These are phyloP conservation scores for Ips nitidus DNA, from an alignment of 1,140 invertebrate genomes.

Conservation along the genomic window DNA sequence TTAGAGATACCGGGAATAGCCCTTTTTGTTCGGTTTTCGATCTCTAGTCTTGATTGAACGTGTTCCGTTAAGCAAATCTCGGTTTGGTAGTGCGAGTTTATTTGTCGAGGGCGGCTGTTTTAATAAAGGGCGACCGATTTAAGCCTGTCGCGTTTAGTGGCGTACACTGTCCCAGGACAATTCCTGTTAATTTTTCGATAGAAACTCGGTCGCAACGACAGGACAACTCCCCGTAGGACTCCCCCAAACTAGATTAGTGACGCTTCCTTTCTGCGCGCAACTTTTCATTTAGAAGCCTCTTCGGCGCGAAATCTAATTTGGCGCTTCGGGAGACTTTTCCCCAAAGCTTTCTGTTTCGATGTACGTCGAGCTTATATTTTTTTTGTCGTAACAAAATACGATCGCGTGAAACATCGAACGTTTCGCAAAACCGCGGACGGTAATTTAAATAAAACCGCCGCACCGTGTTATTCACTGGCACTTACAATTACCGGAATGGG, in stretches of 20 bases:
- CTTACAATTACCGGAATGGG: too few species aligned
- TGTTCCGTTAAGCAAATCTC: background rate
- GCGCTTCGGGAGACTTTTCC: too few species aligned
- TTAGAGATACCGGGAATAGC: constrained; percentile 1
- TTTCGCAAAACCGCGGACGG: too few species aligned
- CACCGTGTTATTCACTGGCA: too few species aligned
- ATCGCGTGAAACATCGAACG: too few species aligned
- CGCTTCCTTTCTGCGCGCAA: too few species aligned
- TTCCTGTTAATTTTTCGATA: background rate
- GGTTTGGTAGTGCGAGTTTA: background rate
- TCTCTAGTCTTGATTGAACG: background rate
- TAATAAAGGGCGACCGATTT: background rate
- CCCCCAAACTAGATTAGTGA: background rate
- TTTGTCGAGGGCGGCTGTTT: background rate
- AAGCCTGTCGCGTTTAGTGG: background rate
- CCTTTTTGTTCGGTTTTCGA: constrained; percentile 5
- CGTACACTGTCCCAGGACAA: background rate
- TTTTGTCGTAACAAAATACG: too few species aligned
- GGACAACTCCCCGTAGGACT: background rate
- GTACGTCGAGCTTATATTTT: too few species aligned
- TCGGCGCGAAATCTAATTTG: too few species aligned
- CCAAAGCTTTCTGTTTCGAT: too few species aligned
- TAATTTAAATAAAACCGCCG: too few species aligned
- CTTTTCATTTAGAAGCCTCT: too few species aligned
- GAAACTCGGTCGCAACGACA: background rate